Percentiles rank a stretch among this genome's conserved stretches.
Conservation (phyloP, 2,888 invertebrate species). For the Andrena camellia region DNA sequence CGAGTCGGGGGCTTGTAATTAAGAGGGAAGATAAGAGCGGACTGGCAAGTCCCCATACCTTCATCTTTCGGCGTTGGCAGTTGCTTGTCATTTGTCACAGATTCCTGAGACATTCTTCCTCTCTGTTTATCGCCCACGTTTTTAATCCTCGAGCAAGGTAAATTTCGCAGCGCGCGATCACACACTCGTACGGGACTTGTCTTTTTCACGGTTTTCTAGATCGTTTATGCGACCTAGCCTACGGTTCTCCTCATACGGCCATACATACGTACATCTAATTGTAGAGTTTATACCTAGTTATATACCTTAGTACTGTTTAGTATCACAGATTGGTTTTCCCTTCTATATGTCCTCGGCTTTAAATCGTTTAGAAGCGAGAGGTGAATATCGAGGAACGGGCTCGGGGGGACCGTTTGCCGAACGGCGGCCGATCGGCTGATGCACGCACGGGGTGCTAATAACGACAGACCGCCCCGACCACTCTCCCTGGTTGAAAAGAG, state of each 20-base stretch:
- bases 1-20: constrained; percentile 1
- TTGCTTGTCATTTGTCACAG: constrained; percentile 81
- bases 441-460: too few relatives aligned
- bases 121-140: constrained; percentile 47
- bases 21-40: neutral
- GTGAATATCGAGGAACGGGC: constrained; percentile 43
- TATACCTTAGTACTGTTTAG: constrained; percentile 81
- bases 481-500: constrained; percentile 65
- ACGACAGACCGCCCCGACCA: constrained; percentile 38
- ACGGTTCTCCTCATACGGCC: constrained; percentile 63
- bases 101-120: constrained; percentile 80
- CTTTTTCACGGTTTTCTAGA: constrained; percentile 44
- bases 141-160: constrained; percentile 51
- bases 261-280: constrained; percentile 74
- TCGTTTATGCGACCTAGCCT: constrained; percentile 67
- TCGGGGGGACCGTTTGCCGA: constrained; percentile 16
- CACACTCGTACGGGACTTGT: constrained; percentile 44
- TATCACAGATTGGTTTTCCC: constrained; percentile 81
- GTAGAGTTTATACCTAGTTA: constrained; percentile 75
- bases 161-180: constrained; percentile 62
- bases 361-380: constrained; percentile 49
- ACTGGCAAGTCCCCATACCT: constrained; percentile 45
- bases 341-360: constrained; percentile 63
- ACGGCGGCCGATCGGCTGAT: constrained; percentile 43
- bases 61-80: constrained; percentile 69